phyloP scores from a whole-genome alignment of 2,113 vertebrate species.

The Clarias macrocephalus region DNA sequence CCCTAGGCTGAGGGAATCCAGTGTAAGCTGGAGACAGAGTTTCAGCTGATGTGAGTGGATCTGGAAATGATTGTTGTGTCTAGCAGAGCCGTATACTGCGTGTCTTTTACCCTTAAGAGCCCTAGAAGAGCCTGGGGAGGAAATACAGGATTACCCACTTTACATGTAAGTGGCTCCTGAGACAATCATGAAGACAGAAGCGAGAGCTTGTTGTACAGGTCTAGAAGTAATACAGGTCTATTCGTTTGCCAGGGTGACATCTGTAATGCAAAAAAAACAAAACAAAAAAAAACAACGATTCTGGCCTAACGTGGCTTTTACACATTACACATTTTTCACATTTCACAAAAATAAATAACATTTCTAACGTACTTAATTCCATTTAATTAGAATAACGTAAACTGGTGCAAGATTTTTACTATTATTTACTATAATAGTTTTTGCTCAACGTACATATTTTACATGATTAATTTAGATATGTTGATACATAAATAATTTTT shows the following conservation, averaged over 20 bases:
- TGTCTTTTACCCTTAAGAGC: conserved; percentile 32
- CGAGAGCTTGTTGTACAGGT: neutral
- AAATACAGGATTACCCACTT: conserved; percentile 34
- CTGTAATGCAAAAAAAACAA: neutral
- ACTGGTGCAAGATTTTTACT: no score
- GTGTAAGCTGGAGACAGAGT: conserved; percentile 26
- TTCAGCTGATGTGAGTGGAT: conserved; percentile 12
- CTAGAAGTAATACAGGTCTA: neutral
- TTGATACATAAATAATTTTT: no score
- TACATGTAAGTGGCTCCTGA: conserved; percentile 19
- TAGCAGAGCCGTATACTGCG: conserved; percentile 6
- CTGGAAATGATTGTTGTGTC: conserved; percentile 42
- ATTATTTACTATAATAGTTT: no score
- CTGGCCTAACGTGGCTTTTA: no score
- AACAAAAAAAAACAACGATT: no score
- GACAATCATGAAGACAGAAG: conserved; percentile 7
- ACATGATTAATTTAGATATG: no score
- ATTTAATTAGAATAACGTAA: no score
- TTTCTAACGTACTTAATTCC: no score
- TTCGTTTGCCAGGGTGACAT: neutral
- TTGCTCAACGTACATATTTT: no score
- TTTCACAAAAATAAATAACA: no score
- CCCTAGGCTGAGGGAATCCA: neutral
- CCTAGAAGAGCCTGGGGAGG: neutral
- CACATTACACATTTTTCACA: no score